phyloP scores from a whole-genome alignment of 2,113 vertebrate genomes.

The Oreamnos americanus region DNA sequence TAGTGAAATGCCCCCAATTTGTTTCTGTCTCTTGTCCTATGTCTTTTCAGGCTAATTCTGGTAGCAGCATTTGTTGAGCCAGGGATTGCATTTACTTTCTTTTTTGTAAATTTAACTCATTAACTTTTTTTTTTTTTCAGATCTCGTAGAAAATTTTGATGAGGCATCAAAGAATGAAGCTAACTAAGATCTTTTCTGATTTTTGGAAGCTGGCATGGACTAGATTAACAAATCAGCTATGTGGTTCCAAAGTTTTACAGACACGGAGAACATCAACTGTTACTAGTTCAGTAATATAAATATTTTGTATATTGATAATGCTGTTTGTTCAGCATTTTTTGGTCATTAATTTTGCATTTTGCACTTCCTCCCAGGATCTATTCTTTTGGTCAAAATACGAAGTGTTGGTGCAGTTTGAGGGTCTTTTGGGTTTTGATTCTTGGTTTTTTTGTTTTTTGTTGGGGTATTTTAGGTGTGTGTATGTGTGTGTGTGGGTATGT shows the following conservation, averaged over 20 bases:
- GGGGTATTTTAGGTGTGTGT: conserved; percentile 73
- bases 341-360: conserved; percentile 91
- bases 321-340: conserved; percentile 87
- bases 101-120: background rate
- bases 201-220: conserved; percentile 88
- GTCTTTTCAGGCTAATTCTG: conserved; percentile 22
- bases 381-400: conserved; percentile 83
- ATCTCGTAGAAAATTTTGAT: conserved; percentile 99
- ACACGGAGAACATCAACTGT: conserved; percentile 85
- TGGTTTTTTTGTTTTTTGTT: conserved; percentile 40
- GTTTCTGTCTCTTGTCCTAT: background rate
- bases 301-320: conserved; percentile 93
- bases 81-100: background rate
- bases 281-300: conserved; percentile 91
- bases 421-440: conserved; percentile 59
- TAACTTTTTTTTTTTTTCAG: conserved; percentile 76
- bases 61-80: background rate
- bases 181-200: conserved; percentile 86
- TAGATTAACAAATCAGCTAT: conserved; percentile 88
- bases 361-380: conserved; percentile 86
- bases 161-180: conserved; percentile 99
- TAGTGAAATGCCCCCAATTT: background rate
- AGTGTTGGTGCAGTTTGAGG: conserved; percentile 82
- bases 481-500: conserved; percentile 71
- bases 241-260: conserved; percentile 89